A percentile compares a stretch with the other conserved stretches of the same genome.
These are phyloP conservation scores for Tubiluchus corallicola DNA, from an alignment of 2,888 invertebrate genomes.

Conservation along the genomic window DNA sequence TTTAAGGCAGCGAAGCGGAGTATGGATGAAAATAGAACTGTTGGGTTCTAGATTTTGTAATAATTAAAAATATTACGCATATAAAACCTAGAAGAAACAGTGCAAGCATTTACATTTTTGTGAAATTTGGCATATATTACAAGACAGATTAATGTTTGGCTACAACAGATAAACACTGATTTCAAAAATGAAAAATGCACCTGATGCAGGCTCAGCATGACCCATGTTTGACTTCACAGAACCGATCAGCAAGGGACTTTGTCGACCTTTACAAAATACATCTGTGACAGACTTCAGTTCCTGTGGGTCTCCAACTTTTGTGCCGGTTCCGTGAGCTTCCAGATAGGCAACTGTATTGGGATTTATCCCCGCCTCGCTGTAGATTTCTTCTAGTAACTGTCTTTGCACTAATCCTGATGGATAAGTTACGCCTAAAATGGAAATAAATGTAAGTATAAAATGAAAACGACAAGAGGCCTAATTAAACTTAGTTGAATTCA, in stretches of 20 bases:
- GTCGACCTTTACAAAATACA: slow-evolving; percentile 64
- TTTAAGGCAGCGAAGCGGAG: too few relatives aligned
- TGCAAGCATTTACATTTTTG: too few relatives aligned
- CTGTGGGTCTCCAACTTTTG: slow-evolving; percentile 94
- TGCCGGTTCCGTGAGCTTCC: slow-evolving; percentile 96
- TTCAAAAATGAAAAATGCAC: too few relatives aligned
- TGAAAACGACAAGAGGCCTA: too few relatives aligned
- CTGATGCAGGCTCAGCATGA: slow-evolving; percentile 65
- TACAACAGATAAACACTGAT: too few relatives aligned
- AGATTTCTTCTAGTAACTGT: slow-evolving; percentile 48
- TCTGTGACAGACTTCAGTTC: slow-evolving; percentile 87
- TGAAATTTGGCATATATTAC: too few relatives aligned
- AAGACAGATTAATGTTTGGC: too few relatives aligned
- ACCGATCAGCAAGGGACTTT: slow-evolving; percentile 63
- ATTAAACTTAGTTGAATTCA: too few relatives aligned
- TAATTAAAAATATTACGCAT: too few relatives aligned
- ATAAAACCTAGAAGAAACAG: too few relatives aligned
- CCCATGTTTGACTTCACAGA: slow-evolving; percentile 99
- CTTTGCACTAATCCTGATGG: slow-evolving; percentile 46
- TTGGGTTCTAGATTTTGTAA: too few relatives aligned
- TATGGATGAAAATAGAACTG: too few relatives aligned
- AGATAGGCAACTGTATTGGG: slow-evolving; percentile 71
- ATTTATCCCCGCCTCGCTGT: slow-evolving; percentile 57
- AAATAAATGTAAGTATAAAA: not conserved
- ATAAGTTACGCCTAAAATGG: slow-evolving; percentile 32